A percentile compares a stretch with the other conserved stretches of the same genome.
phyloP scores from a whole-genome alignment of 2,113 vertebrate genomes.

The Mesoclemmys tuberculata region DNA sequence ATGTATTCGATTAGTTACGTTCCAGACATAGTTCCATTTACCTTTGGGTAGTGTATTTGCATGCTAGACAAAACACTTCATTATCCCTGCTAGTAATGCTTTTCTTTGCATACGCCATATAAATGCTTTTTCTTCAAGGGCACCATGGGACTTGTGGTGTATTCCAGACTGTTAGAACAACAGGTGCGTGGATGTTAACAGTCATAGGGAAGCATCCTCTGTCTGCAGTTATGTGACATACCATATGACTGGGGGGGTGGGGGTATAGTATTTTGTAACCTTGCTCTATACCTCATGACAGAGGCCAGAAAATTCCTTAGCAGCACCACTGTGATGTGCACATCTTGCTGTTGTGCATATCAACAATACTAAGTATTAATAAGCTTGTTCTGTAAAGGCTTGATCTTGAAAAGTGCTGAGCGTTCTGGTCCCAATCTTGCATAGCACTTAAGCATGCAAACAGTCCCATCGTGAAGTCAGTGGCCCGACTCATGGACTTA shows the following conservation, averaged over 20 bases:
- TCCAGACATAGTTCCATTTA: neutral
- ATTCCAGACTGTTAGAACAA: neutral
- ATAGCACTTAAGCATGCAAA: conserved; percentile 40
- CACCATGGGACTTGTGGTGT: neutral
- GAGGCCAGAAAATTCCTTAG: neutral
- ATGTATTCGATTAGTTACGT: rapidly evolving
- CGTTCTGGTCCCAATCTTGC: conserved; percentile 31
- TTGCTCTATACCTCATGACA: neutral
- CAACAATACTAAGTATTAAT: conserved; percentile 58
- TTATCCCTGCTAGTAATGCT: neutral
- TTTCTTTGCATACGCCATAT: neutral
- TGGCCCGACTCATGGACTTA: neutral
- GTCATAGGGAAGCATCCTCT: neutral
- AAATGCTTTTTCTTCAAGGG: neutral
- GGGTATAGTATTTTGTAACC: neutral
- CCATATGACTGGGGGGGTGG: neutral
- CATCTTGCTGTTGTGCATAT: conserved; percentile 26
- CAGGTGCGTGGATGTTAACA: neutral
- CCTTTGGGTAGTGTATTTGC: neutral
- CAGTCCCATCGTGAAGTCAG: conserved; percentile 26
- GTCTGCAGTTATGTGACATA: neutral
- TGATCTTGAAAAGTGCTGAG: neutral
- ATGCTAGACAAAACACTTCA: neutral
- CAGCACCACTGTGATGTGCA: conserved; percentile 38
- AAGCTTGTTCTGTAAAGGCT: conserved; percentile 27